A percentile compares a stretch with the other conserved stretches of the same genome.
Conservation (phyloP, 1,140 invertebrate genomes). For the Drosophila albomicans region DNA sequence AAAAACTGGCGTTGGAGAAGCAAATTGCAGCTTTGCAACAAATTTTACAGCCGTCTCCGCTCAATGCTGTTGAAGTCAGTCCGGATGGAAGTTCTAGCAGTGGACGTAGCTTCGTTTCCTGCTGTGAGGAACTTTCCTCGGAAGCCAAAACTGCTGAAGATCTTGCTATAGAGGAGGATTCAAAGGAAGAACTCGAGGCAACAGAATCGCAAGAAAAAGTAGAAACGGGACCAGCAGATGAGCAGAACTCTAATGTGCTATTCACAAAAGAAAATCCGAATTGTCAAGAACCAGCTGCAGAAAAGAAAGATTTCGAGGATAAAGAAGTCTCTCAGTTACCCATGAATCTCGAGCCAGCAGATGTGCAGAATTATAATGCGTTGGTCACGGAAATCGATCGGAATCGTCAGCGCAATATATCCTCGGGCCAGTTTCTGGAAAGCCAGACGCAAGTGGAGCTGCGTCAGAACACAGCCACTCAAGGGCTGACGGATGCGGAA, state of each 20-base stretch:
- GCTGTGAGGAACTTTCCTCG: slow-evolving; percentile 32
- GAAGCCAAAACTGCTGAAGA: not conserved
- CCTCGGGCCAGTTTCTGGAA: slow-evolving; percentile 56
- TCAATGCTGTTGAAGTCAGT: slow-evolving; percentile 11
- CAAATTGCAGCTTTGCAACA: slow-evolving; percentile 19
- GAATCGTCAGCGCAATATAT: slow-evolving; percentile 58
- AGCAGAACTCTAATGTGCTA: too few relatives aligned
- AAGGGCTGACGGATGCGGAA: slow-evolving; percentile 73
- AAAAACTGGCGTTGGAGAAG: slow-evolving; percentile 29
- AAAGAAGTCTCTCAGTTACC: not conserved
- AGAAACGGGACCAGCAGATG: not conserved
- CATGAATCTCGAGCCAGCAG: slow-evolving; percentile 12
- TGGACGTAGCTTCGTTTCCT: slow-evolving; percentile 54
- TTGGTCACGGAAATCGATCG: slow-evolving; percentile 18
- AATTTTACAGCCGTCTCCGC: not conserved
- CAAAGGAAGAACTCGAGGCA: not conserved
- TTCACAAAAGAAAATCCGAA: slow-evolving; percentile 18
- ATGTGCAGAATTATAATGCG: slow-evolving; percentile 58
- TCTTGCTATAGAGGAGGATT: not conserved
- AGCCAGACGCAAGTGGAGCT: slow-evolving; percentile 49
- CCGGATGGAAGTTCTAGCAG: slow-evolving; percentile 55
- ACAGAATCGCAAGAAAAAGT: not conserved
- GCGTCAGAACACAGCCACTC: not conserved
- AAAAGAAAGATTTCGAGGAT: not conserved
- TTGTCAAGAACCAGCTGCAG: not conserved